phyloP scores from a whole-genome alignment of 2,888 invertebrate genomes.

The Cosmorhoe ocellata region DNA sequence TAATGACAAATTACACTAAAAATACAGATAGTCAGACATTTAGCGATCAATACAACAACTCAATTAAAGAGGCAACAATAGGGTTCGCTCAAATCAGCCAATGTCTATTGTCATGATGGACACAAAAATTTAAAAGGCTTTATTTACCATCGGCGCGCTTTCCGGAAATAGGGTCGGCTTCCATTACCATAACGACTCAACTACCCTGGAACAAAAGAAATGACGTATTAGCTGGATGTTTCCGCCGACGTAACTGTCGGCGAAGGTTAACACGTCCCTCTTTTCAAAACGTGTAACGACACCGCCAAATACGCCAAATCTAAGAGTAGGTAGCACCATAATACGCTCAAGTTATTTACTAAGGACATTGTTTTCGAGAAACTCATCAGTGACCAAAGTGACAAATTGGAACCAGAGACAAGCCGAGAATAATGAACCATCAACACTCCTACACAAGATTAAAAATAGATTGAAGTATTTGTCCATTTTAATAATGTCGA shows the following conservation, averaged over 20 bases:
- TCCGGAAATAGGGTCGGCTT: slow-evolving; percentile 70
- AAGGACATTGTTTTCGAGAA: slow-evolving; percentile 31
- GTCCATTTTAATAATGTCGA: slow-evolving; percentile 19
- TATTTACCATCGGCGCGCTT: slow-evolving; percentile 69
- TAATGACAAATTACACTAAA: neutral
- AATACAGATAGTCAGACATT: neutral
- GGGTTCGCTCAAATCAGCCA: neutral
- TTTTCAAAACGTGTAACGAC: slow-evolving; percentile 6
- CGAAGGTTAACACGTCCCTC: neutral
- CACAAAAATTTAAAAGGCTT: slow-evolving; percentile 9
- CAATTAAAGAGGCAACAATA: neutral
- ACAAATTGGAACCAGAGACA: slow-evolving; percentile 56
- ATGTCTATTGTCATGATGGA: neutral
- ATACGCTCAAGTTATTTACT: slow-evolving; percentile 29
- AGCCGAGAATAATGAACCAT: slow-evolving; percentile 49
- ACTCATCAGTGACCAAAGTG: slow-evolving; percentile 55
- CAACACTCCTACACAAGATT: slow-evolving; percentile 52
- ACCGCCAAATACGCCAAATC: slow-evolving; percentile 43
- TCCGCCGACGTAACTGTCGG: neutral
- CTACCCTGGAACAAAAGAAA: slow-evolving; percentile 56
- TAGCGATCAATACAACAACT: slow-evolving; percentile 6
- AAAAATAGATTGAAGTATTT: slow-evolving; percentile 50
- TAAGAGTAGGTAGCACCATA: neutral
- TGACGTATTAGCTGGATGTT: slow-evolving; percentile 10
- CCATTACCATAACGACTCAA: slow-evolving; percentile 70